A percentile compares a stretch with the other conserved stretches of the same genome.
Evolutionary conservation across 2,797 vertebrate species (phyloP).

Genomic region (Poecilia wingei): DNA sequence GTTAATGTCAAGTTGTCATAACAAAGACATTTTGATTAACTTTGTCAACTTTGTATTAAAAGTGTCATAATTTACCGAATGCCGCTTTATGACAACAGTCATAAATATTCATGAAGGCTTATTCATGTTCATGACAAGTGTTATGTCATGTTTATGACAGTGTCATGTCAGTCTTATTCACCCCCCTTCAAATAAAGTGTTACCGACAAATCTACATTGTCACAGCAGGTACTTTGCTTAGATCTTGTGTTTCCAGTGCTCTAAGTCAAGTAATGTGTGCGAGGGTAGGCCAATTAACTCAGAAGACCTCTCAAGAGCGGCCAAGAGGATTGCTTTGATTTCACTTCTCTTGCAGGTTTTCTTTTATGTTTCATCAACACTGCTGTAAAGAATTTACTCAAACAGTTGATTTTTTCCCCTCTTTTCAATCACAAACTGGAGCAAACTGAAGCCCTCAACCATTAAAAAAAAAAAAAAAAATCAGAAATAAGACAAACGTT

Average conservation of each 20-base stretch:
- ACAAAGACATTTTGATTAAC: too few relatives aligned
- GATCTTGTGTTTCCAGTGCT: neutral
- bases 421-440: conserved; percentile 34
- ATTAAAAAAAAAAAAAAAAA: conserved; percentile 5
- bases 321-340: conserved; percentile 63
- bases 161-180: too few relatives aligned
- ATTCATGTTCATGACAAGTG: too few relatives aligned
- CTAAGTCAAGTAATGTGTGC: conserved; percentile 9
- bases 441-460: conserved; percentile 8
- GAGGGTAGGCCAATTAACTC: conserved; percentile 45
- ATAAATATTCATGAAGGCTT: too few relatives aligned
- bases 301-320: conserved; percentile 42
- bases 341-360: conserved; percentile 45
- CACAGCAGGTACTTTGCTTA: neutral
- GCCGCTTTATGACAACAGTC: too few relatives aligned
- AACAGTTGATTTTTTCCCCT: conserved; percentile 8
- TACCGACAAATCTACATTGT: neutral
- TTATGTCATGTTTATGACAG: too few relatives aligned
- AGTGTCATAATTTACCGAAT: too few relatives aligned
- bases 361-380: conserved; percentile 33
- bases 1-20: too few relatives aligned
- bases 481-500: neutral
- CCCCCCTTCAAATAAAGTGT: too few relatives aligned
- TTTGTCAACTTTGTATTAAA: too few relatives aligned
- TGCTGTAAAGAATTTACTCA: conserved; percentile 26